Evolutionary conservation across 2,797 vertebrate genomes (phyloP), one percentile per base, ranked within the genome.

Genomic region (Apogon hyalosoma): DNA sequence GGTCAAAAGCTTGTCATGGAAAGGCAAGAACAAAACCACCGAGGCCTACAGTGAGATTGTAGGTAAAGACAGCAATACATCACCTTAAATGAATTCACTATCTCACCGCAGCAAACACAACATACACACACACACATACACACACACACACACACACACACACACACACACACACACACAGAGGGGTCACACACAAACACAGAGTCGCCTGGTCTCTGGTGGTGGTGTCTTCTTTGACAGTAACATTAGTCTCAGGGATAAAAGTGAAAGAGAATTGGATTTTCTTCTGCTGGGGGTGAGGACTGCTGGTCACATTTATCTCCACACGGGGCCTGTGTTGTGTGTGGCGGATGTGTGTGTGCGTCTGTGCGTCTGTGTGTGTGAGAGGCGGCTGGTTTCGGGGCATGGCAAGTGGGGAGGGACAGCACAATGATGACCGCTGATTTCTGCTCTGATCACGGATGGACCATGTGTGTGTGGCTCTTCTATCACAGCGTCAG

Each of bases 11-110:
- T 73, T 86, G 88, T 89, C 79, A 69, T 57, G 75, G 73, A 69
- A 59, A 84, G 80, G 77, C 77, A 85, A 85, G 84, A 88, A 90
- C 88, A 87, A 74, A 83, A 79, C 84, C 84, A 82, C 65, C 7
- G 78, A 83, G 84, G 69, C 76, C 84, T 85, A 80, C 78, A 82
- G 80, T 87, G 63, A 87, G 88, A 91, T 84, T 89, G 86, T 75
- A 86, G 85, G 86, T 92, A 91, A 91, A 89, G 90, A 90, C 90
- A 86, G 90, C 85, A 89, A 93, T 93, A 92, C 86, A 94, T 93
- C 92, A 94, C 80, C 89, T 88, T 91, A 94, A 94, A 95, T 93
- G 91, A 94, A 94, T 94, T 93, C 92, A 90, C 92, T 94, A 92
- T 93, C 93, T 92, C 86, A 82, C 85, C 75, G 76, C 80, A 80